phyloP scores from a whole-genome alignment of 2,888 invertebrate genomes.

The Tenthredo livida region DNA sequence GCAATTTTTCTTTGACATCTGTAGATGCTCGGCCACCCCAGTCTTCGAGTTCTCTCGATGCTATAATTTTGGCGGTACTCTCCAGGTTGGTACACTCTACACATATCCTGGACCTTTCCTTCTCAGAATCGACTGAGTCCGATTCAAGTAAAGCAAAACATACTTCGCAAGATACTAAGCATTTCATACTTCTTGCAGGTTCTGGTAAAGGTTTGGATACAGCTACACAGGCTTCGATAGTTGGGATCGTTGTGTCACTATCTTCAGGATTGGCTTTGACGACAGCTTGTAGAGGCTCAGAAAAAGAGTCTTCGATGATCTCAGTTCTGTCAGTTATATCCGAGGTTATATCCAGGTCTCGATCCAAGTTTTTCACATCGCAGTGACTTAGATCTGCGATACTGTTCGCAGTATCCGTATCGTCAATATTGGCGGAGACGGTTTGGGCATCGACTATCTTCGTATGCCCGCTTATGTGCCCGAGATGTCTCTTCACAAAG shows the following conservation, averaged over 20 bases:
- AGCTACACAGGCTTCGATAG: neutral
- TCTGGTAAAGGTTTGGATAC: neutral
- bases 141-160: neutral
- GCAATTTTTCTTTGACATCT: neutral
- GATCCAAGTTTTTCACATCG: neutral
- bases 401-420: neutral
- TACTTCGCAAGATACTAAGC: neutral
- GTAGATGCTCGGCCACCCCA: conserved; percentile 20
- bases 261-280: neutral
- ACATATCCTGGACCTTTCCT: conserved; percentile 55
- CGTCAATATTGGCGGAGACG: neutral
- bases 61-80: conserved; percentile 35
- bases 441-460: conserved; percentile 47
- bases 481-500: conserved; percentile 54
- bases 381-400: neutral
- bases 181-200: neutral
- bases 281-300: neutral
- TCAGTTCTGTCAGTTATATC: neutral
- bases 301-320: neutral
- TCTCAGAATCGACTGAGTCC: conserved; percentile 33
- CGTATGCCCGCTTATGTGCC: conserved; percentile 46
- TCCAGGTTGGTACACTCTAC: conserved; percentile 32
- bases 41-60: conserved; percentile 48
- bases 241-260: neutral
- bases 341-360: too few species aligned